Evolutionary conservation across 2,888 invertebrate genomes (phyloP).

Genomic region (Plebejus argus): DNA sequence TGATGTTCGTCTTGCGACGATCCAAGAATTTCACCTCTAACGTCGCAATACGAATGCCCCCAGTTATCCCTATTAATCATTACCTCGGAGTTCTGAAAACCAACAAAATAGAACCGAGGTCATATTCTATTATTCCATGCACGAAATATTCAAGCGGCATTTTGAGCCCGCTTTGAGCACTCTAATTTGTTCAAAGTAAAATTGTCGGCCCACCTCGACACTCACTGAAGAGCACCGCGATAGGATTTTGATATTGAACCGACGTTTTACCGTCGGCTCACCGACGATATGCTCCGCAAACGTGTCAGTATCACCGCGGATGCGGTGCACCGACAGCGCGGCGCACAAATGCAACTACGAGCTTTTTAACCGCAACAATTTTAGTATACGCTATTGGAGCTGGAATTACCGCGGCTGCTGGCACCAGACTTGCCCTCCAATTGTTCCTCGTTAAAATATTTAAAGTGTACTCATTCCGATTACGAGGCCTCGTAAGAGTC

Average conservation of each 20-base stretch:
- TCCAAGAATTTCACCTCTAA: conserved; percentile 85
- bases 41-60: conserved; percentile 83
- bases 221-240: conserved; percentile 52
- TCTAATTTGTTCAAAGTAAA: conserved; percentile 86
- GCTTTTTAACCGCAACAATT: conserved; percentile 86
- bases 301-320: conserved; percentile 50
- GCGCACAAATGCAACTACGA: conserved; percentile 79
- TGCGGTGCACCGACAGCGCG: conserved; percentile 71
- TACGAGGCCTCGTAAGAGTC: conserved; percentile 78
- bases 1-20: conserved; percentile 81
- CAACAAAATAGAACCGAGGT: conserved; percentile 83
- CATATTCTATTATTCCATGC: conserved; percentile 86
- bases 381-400: conserved; percentile 86
- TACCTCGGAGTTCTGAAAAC: conserved; percentile 80
- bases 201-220: conserved; percentile 64
- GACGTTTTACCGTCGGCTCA: conserved; percentile 53
- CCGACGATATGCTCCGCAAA: conserved; percentile 55
- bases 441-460: conserved; percentile 82
- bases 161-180: conserved; percentile 82
- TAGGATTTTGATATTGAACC: conserved; percentile 52
- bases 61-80: conserved; percentile 83
- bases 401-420: conserved; percentile 88
- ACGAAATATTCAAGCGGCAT: conserved; percentile 65
- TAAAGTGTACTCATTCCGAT: conserved; percentile 80
- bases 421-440: conserved; percentile 84